Evolutionary conservation across 2,113 vertebrate species (phyloP).

Genomic region (Dolichallabes microphthalmus): DNA sequence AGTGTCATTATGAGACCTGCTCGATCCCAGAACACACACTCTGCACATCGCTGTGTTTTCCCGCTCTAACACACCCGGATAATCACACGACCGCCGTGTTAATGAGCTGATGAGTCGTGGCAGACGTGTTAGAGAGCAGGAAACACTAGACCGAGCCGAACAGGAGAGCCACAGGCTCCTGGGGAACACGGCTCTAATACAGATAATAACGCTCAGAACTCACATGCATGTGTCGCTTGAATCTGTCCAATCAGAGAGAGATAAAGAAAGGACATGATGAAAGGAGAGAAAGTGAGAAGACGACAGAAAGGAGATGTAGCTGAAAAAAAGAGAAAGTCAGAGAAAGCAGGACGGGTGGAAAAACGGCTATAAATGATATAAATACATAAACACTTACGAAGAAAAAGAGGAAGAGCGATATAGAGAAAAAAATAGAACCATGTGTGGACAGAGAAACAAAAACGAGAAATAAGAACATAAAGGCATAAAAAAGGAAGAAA

Average conservation of each 20-base stretch:
- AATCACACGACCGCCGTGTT: not conserved
- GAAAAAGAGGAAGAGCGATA: conserved; percentile 15
- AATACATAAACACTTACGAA: conserved; percentile 11
- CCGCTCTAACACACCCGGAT: not conserved
- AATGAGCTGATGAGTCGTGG: conserved; percentile 9
- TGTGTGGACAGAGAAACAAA: not conserved
- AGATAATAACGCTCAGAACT: not conserved
- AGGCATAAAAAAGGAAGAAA: not conserved
- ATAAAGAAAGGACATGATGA: conserved; percentile 15
- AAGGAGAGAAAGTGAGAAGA: not conserved
- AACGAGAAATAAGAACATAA: not conserved
- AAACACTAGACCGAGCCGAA: not conserved
- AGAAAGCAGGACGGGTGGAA: conserved; percentile 10
- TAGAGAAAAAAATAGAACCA: not conserved
- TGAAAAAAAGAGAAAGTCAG: not conserved
- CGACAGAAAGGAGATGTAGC: not conserved
- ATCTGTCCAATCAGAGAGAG: not conserved
- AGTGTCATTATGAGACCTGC: not conserved
- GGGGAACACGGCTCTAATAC: not conserved
- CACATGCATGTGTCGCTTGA: not conserved
- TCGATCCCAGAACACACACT: conserved; percentile 15
- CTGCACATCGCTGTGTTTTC: not conserved
- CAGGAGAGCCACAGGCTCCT: not conserved
- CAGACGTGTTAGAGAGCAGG: conserved; percentile 8
- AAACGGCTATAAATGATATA: not conserved